Evolutionary conservation across 2,797 vertebrate species (phyloP).

Genomic region (Borostomias antarcticus): DNA sequence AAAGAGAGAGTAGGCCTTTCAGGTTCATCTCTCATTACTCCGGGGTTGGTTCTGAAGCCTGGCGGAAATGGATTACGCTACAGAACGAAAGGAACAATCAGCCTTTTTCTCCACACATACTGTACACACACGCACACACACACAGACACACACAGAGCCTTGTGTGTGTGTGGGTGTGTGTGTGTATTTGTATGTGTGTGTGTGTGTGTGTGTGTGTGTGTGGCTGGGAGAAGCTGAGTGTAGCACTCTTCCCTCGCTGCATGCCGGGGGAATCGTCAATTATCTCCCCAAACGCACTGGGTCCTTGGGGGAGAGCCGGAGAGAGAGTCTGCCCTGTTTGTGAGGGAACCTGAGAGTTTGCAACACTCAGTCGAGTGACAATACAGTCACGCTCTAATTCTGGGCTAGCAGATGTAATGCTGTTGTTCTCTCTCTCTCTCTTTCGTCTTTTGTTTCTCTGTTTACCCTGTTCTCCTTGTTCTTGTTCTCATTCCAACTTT

Average conservation of each 20-base stretch:
- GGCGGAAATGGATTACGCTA: slow-evolving; percentile 71
- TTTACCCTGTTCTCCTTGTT: slow-evolving; percentile 60
- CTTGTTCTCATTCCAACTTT: slow-evolving; percentile 76
- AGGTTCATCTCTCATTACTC: slow-evolving; percentile 78
- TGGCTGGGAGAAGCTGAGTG: slow-evolving; percentile 41
- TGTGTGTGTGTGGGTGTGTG: slow-evolving; percentile 40
- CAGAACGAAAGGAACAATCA: slow-evolving; percentile 74
- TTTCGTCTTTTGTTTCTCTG: slow-evolving; percentile 6
- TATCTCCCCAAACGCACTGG: slow-evolving; percentile 80
- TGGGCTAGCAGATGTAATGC: slow-evolving; percentile 73
- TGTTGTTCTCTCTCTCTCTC: slow-evolving; percentile 51
- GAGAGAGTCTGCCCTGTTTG: slow-evolving; percentile 80
- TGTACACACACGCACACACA: slow-evolving; percentile 34
- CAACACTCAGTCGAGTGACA: slow-evolving; percentile 75
- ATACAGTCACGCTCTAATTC: slow-evolving; percentile 81
- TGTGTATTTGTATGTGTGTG: background rate
- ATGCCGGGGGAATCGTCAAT: slow-evolving; percentile 82
- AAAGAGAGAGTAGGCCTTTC: slow-evolving; percentile 65
- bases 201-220: background rate
- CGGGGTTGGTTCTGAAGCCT: slow-evolving; percentile 69
- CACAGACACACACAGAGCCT: slow-evolving; percentile 54
- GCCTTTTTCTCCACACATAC: slow-evolving; percentile 50
- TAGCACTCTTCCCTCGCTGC: slow-evolving; percentile 63
- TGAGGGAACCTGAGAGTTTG: slow-evolving; percentile 79
- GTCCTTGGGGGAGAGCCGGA: slow-evolving; percentile 71